These are phyloP conservation scores for Tetragonula clypearis DNA, from an alignment of 1,140 invertebrate genomes.

Conservation along the genomic window DNA sequence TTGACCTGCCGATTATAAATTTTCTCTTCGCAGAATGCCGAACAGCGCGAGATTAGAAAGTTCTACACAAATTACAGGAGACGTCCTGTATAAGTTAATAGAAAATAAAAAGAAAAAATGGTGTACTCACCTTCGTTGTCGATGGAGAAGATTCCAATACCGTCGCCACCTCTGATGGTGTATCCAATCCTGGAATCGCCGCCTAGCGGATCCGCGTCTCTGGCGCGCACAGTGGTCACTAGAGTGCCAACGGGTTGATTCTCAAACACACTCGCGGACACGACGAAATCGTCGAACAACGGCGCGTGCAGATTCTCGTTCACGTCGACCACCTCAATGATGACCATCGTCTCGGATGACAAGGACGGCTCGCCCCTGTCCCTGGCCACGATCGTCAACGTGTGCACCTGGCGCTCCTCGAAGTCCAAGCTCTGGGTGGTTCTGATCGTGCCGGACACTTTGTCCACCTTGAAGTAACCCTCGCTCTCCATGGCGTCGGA, in stretches of 20 bases:
- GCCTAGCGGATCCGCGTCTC: conserved; percentile 89
- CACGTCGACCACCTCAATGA: conserved; percentile 95
- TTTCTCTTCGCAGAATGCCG: not conserved
- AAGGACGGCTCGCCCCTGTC: conserved; percentile 90
- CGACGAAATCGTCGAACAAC: conserved; percentile 91
- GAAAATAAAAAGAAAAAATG: not conserved
- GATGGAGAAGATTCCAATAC: conserved; percentile 94
- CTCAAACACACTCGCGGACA: conserved; percentile 87
- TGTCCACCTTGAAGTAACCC: conserved; percentile 89
- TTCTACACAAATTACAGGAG: not conserved
- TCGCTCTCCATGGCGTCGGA: conserved; percentile 86
- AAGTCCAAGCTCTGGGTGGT: conserved; percentile 91
- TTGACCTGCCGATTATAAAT: not conserved
- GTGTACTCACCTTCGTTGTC: conserved; percentile 90
- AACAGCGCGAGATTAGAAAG: not conserved
- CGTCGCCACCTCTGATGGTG: conserved; percentile 93
- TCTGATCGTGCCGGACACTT: conserved; percentile 91
- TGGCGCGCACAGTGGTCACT: conserved; percentile 90
- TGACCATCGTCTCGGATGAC: conserved; percentile 88
- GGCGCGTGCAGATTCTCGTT: conserved; percentile 95
- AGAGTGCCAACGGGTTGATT: conserved; percentile 88
- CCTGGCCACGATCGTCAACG: conserved; percentile 90
- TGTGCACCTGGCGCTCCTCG: conserved; percentile 94
- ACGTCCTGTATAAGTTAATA: no score
- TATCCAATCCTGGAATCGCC: conserved; percentile 92